Conservation (phyloP, 1,140 invertebrate species). For the Drusus annulatus region DNA sequence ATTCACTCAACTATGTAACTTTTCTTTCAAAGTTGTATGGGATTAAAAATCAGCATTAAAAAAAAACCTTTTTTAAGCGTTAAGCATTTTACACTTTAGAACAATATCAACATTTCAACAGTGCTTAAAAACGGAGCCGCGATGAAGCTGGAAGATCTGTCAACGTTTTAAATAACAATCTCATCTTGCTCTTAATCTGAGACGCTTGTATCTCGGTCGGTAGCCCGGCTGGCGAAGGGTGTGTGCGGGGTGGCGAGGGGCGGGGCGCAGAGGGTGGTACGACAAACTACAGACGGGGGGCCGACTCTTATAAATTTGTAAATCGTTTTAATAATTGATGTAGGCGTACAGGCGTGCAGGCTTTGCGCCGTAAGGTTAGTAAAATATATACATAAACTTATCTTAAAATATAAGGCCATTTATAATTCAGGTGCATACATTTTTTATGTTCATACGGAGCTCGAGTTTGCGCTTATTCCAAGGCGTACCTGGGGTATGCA, state of each 20-base stretch:
- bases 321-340: conserved; percentile 56
- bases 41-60: no score
- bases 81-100: no score
- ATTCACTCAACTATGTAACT: no score
- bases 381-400: conserved; percentile 53
- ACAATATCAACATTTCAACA: no score
- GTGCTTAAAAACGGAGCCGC: no score
- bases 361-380: conserved; percentile 45
- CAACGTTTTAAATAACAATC: neutral
- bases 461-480: conserved; percentile 21
- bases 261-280: conserved; percentile 4
- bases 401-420: conserved; percentile 51
- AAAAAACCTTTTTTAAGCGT: no score
- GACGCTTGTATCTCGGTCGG: conserved; percentile 19
- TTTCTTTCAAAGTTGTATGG: no score
- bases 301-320: conserved; percentile 54
- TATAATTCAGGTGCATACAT: conserved; percentile 51
- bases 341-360: conserved; percentile 40
- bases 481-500: conserved; percentile 13
- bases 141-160: no score
- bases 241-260: neutral
- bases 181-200: conserved; percentile 9
- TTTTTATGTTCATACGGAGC: conserved; percentile 41
- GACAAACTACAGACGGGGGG: conserved; percentile 46
- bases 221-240: neutral